Evolutionary conservation across 2,113 vertebrate genomes (phyloP).

Genomic region (Hemibagrus wyckioides): DNA sequence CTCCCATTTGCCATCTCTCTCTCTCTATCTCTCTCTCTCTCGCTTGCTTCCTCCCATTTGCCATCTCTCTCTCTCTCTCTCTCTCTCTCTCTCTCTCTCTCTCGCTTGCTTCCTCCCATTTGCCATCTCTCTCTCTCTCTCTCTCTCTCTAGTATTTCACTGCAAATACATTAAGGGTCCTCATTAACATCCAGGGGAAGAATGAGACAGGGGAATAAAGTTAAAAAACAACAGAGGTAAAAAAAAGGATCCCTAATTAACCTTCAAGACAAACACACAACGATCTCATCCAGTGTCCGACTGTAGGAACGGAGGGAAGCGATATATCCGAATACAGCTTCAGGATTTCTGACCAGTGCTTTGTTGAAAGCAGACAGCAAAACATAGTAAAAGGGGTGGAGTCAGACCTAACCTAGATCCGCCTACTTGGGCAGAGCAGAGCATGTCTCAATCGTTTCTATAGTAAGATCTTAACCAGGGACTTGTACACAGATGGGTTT

Average conservation of each 20-base stretch:
- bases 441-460: not conserved
- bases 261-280: no score
- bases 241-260: not conserved
- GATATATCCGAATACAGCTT: no score
- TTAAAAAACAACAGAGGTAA: not conserved
- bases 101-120: no score
- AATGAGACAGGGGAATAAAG: not conserved
- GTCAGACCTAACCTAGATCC: not conserved
- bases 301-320: not conserved
- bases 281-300: not conserved
- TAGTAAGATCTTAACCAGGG: not conserved
- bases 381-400: not conserved
- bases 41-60: no score
- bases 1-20: not conserved
- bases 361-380: not conserved
- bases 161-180: not conserved
- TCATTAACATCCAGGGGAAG: not conserved
- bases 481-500: not conserved
- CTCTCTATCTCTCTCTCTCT: not conserved
- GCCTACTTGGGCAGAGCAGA: not conserved
- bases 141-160: no score
- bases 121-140: not conserved
- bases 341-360: not conserved
- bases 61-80: not conserved
- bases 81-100: not conserved